Conservation (phyloP, 1,140 invertebrate genomes). For the Caenorhabditis brenneri region DNA sequence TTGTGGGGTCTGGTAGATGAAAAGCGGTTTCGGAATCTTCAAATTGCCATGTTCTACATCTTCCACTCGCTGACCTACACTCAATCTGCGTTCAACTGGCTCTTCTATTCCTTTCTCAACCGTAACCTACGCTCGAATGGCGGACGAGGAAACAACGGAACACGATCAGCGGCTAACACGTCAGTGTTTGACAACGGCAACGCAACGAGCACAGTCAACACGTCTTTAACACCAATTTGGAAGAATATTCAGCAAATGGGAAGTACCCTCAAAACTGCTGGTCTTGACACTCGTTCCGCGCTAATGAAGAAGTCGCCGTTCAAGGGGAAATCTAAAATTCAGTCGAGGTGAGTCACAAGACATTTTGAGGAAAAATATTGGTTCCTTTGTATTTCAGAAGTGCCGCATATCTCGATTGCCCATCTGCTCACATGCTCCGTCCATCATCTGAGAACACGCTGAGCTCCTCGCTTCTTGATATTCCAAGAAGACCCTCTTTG, state of each 20-base stretch:
- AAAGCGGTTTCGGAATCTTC: not conserved
- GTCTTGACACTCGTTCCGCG: slow-evolving; percentile 57
- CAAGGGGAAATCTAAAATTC: slow-evolving; percentile 30
- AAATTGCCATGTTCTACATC: slow-evolving; percentile 57
- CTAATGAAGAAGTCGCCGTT: slow-evolving; percentile 29
- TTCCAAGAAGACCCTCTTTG: slow-evolving; percentile 31
- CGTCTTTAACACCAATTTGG: slow-evolving; percentile 25
- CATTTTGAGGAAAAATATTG: not conserved
- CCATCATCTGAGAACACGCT: slow-evolving; percentile 18
- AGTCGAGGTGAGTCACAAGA: slow-evolving; percentile 38
- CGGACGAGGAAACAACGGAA: slow-evolving; percentile 47
- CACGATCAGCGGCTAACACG: slow-evolving; percentile 53
- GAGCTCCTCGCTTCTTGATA: slow-evolving; percentile 17
- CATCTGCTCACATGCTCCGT: not conserved
- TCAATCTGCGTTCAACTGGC: slow-evolving; percentile 68
- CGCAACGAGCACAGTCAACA: slow-evolving; percentile 47
- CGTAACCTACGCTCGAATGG: slow-evolving; percentile 62
- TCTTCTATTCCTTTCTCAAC: slow-evolving; percentile 69
- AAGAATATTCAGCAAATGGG: slow-evolving; percentile 62
- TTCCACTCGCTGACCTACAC: slow-evolving; percentile 65
- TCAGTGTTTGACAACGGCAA: slow-evolving; percentile 55
- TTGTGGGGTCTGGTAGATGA: not conserved
- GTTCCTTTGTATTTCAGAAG: not conserved
- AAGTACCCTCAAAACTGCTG: slow-evolving; percentile 59
- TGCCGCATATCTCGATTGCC: slow-evolving; percentile 16